Evolutionary conservation across 2,888 invertebrate species (phyloP).

Genomic region (Agrypnus murinus): DNA sequence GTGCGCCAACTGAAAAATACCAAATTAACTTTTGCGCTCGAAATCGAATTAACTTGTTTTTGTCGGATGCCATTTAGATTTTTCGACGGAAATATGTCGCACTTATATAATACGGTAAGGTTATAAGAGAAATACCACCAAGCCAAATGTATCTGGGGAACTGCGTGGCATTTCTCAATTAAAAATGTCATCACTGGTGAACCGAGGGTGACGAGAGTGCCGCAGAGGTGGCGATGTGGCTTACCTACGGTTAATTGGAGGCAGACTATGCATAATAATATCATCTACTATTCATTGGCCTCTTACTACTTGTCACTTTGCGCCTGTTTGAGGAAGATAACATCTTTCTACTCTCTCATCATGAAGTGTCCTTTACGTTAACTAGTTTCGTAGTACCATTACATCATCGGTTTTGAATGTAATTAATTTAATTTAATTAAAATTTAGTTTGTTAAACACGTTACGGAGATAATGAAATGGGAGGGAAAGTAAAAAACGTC

Average conservation of each 20-base stretch:
- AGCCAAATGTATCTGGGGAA: slow-evolving; percentile 21
- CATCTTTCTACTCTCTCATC: background rate
- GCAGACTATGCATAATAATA: slow-evolving; percentile 46
- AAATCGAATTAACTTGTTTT: too few relatives aligned
- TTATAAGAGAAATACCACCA: slow-evolving; percentile 27
- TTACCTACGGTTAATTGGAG: slow-evolving; percentile 39
- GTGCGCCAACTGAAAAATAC: too few relatives aligned
- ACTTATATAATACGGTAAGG: slow-evolving; percentile 1
- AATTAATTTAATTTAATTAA: slow-evolving; percentile 2
- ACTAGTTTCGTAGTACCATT: background rate
- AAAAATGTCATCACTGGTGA: slow-evolving; percentile 43
- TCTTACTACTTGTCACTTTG: slow-evolving; percentile 26
- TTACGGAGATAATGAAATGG: background rate
- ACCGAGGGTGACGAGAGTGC: slow-evolving; percentile 25
- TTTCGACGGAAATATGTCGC: too few relatives aligned
- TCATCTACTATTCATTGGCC: slow-evolving; percentile 43
- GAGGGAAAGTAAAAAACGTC: background rate
- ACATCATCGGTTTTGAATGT: background rate
- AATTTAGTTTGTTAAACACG: background rate
- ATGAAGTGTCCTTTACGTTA: background rate
- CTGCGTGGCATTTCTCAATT: slow-evolving; percentile 48
- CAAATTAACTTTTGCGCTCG: too few relatives aligned
- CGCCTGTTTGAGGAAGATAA: slow-evolving; percentile 6
- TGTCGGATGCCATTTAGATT: too few relatives aligned
- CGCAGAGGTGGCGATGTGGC: slow-evolving; percentile 27